Percentiles rank a stretch among this genome's conserved stretches.
phyloP scores from a whole-genome alignment of 2,113 vertebrate genomes.

The Astur gentilis region DNA sequence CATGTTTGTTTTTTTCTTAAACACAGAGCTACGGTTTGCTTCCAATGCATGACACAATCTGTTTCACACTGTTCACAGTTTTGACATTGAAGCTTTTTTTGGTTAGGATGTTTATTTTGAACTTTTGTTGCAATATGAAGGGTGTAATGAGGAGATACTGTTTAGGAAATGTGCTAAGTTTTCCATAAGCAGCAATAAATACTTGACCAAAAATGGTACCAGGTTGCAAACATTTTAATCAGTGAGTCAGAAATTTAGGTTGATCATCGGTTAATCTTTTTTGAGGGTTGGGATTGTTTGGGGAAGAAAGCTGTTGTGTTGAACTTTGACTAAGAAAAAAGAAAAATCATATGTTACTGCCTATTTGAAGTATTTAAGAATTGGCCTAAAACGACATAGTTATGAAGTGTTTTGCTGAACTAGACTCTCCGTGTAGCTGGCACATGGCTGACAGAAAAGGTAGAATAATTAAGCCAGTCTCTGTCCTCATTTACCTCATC shows the following conservation, averaged over 20 bases:
- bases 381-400: neutral
- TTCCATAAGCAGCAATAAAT: neutral
- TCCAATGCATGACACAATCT: neutral
- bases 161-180: neutral
- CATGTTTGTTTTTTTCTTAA: neutral
- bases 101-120: neutral
- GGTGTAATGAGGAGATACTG: neutral
- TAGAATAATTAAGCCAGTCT: neutral
- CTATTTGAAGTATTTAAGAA: neutral
- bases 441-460: neutral
- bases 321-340: neutral
- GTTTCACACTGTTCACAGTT: constrained; percentile 1
- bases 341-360: neutral
- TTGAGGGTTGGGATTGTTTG: neutral
- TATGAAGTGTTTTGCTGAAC: neutral
- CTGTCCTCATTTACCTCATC: neutral
- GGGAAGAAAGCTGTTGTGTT: neutral
- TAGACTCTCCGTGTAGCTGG: neutral
- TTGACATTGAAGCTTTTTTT: neutral
- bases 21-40: neutral
- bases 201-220: neutral
- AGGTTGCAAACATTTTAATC: neutral
- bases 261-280: neutral
- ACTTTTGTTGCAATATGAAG: neutral
- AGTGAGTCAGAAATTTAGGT: neutral